These are phyloP conservation scores for Lasioglossum calceatum DNA, from an alignment of 2,888 invertebrate species.

Conservation along the genomic window DNA sequence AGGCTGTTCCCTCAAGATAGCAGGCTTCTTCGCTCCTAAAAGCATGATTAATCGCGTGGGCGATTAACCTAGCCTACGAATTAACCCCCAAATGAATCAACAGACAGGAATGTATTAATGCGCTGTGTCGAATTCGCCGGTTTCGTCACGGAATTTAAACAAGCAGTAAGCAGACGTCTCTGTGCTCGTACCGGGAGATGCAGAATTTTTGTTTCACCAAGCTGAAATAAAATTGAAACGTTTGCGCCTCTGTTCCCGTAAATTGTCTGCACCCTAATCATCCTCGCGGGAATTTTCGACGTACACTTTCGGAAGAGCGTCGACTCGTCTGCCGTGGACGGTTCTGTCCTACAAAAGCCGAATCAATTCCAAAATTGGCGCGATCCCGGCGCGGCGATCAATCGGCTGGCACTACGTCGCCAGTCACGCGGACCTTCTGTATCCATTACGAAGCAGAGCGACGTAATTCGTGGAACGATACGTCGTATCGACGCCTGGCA, in stretches of 20 bases:
- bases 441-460: neutral
- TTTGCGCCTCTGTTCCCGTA: neutral
- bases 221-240: neutral
- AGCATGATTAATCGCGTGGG: constrained; percentile 14
- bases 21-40: neutral
- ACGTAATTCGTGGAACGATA: constrained; percentile 17
- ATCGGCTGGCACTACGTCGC: neutral
- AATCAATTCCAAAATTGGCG: constrained; percentile 11
- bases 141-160: constrained; percentile 15
- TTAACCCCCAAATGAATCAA: constrained; percentile 14
- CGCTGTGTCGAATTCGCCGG: constrained; percentile 5
- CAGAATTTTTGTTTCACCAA: neutral
- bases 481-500: constrained; percentile 1
- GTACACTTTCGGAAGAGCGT: neutral
- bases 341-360: neutral
- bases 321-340: neutral
- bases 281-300: neutral
- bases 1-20: neutral
- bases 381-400: constrained; percentile 1
- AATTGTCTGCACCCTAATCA: neutral
- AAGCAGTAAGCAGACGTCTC: neutral
- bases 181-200: neutral
- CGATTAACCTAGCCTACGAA: constrained; percentile 14
- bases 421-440: constrained; percentile 14
- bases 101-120: constrained; percentile 4